These are phyloP conservation scores for Platyscapa corneri DNA, from an alignment of 1,140 invertebrate genomes.

Conservation along the genomic window DNA sequence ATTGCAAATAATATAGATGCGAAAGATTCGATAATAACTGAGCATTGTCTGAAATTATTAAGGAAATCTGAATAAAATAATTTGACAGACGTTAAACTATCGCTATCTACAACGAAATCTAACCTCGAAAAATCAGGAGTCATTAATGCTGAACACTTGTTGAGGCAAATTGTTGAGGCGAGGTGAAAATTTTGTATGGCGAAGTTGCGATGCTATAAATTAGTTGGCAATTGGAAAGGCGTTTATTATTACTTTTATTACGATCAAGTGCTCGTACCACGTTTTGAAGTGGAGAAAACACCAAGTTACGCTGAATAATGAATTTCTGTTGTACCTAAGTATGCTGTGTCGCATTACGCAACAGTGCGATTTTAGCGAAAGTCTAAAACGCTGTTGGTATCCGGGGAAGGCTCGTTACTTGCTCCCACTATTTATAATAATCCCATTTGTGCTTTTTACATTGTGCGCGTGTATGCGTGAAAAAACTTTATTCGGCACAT, in stretches of 20 bases:
- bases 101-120: not conserved
- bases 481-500: too few species aligned
- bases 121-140: too few species aligned
- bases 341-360: conserved; percentile 39
- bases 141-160: not conserved
- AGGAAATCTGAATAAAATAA: too few species aligned
- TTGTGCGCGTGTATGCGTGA: not conserved
- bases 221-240: not conserved
- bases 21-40: too few species aligned
- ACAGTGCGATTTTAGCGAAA: conserved; percentile 45
- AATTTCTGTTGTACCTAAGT: conserved; percentile 23
- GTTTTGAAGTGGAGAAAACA: conserved; percentile 6
- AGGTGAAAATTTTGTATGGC: not conserved
- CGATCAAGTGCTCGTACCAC: not conserved
- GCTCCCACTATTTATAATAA: not conserved
- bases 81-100: not conserved
- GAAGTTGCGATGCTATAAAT: not conserved
- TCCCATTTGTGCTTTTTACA: conserved; percentile 17
- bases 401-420: not conserved
- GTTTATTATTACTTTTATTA: not conserved
- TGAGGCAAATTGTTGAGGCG: not conserved
- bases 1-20: too few species aligned
- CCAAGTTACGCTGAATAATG: conserved; percentile 41
- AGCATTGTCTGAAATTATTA: too few species aligned
- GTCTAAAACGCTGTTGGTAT: not conserved